Conservation (phyloP, 2,888 invertebrate genomes). For the Camponotus fellah region DNA sequence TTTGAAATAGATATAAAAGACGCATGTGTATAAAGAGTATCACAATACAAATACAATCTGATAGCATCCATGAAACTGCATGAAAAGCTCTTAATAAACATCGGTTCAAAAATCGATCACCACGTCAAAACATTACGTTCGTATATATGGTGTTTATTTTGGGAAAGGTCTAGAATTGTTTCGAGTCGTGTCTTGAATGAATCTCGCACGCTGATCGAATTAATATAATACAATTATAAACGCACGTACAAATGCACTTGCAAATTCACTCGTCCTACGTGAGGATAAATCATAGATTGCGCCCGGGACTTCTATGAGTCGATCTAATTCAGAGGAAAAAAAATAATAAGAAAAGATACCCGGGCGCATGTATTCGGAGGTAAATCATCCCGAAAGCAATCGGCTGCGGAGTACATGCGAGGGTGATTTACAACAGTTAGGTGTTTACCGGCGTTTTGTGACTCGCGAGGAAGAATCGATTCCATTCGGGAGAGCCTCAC, state of each 20-base stretch:
- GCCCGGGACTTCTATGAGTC: neutral
- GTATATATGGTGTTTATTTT: conserved; percentile 8
- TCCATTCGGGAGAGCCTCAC: conserved; percentile 48
- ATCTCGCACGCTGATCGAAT: conserved; percentile 8
- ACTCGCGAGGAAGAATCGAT: conserved; percentile 67
- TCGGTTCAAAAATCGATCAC: conserved; percentile 38
- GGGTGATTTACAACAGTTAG: conserved; percentile 74
- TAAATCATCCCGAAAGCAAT: conserved; percentile 73
- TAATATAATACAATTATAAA: conserved; percentile 32
- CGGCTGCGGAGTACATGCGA: conserved; percentile 59
- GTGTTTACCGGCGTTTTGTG: conserved; percentile 70
- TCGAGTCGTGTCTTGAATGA: conserved; percentile 13
- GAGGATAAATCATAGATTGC: neutral
- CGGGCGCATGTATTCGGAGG: conserved; percentile 9
- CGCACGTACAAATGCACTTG: neutral
- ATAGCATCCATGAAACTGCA: conserved; percentile 21
- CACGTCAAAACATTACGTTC: neutral
- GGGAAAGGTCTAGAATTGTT: neutral
- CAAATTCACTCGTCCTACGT: neutral
- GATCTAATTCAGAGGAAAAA: neutral
- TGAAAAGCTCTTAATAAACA: conserved; percentile 54
- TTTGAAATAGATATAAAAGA: conserved; percentile 45
- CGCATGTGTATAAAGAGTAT: neutral
- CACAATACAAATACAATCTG: conserved; percentile 21
- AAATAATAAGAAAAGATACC: conserved; percentile 32